These are phyloP conservation scores for Orbicella faveolata DNA, from an alignment of 64 coral and sea anemone species.

Conservation along the genomic window DNA sequence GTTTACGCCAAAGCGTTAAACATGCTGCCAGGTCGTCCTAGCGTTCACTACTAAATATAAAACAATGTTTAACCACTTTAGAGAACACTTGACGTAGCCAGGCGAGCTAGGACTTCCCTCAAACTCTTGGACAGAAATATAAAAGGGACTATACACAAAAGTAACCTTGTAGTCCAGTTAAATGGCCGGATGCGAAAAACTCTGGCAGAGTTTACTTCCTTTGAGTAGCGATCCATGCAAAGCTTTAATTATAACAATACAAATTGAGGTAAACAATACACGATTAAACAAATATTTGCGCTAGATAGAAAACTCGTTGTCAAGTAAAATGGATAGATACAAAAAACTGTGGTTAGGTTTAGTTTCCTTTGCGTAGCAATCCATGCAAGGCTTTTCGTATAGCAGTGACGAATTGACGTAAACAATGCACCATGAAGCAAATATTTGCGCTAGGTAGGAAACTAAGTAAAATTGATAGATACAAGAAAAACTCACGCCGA, in stretches of 20 bases:
- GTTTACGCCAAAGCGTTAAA: no score
- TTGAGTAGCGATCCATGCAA: not conserved
- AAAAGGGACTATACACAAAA: no score
- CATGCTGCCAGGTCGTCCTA: no score
- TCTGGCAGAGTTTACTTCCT: not conserved
- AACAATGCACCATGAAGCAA: not conserved
- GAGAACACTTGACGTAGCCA: no score
- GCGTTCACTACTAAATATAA: no score
- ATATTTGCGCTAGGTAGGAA: not conserved
- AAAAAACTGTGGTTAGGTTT: not conserved
- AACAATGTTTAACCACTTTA: no score
- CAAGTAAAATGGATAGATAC: not conserved
- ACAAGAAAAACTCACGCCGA: not conserved
- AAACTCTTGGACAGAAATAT: no score
- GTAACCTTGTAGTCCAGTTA: no score
- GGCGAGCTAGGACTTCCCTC: no score
- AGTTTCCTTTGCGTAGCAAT: not conserved
- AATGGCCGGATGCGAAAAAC: not conserved
- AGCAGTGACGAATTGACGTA: not conserved
- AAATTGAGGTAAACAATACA: not conserved
- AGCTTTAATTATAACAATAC: not conserved
- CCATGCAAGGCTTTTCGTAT: not conserved
- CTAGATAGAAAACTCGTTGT: no score
- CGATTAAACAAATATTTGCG: slow-evolving; percentile 3
- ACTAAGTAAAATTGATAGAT: not conserved